A percentile compares a stretch with the other conserved stretches of the same genome.
Conservation (phyloP, 2,888 invertebrate genomes). For the Aphodius granarius region DNA sequence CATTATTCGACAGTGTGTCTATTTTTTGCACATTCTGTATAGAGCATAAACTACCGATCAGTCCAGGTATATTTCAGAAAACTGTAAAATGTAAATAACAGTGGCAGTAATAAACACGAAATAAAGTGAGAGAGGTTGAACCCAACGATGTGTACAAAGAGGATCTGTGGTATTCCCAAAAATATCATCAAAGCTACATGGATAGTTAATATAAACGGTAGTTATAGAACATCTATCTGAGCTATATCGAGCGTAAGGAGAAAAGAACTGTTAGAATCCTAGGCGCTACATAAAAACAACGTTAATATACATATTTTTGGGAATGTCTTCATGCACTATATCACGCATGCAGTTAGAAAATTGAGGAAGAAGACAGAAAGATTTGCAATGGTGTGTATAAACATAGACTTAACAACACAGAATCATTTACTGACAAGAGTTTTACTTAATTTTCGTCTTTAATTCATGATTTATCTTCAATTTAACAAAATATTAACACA, state of each 20-base stretch:
- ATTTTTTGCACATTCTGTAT: conserved; percentile 11
- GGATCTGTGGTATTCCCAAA: conserved; percentile 20
- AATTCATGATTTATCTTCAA: too few species aligned
- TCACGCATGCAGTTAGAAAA: conserved; percentile 45
- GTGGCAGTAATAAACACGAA: conserved; percentile 41
- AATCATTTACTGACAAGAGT: conserved; percentile 27
- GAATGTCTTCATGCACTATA: conserved; percentile 40
- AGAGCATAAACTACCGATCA: conserved; percentile 25
- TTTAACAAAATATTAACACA: too few species aligned
- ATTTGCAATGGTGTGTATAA: conserved; percentile 45
- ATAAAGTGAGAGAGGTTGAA: conserved; percentile 37
- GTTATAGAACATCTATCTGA: neutral
- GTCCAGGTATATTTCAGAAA: conserved; percentile 38
- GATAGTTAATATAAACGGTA: neutral
- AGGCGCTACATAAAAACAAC: neutral
- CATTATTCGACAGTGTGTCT: too few species aligned
- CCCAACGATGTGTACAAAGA: conserved; percentile 3
- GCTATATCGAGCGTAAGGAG: neutral
- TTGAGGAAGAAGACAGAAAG: conserved; percentile 44
- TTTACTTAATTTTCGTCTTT: too few species aligned
- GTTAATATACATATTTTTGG: conserved; percentile 21
- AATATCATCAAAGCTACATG: conserved; percentile 1
- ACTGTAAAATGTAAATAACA: too few species aligned
- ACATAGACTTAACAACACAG: conserved; percentile 40
- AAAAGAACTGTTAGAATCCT: neutral